Evolutionary conservation across 2,888 invertebrate species (phyloP), one percentile per base, ranked within the genome.

Genomic region (Tetheella fluctuosa): DNA sequence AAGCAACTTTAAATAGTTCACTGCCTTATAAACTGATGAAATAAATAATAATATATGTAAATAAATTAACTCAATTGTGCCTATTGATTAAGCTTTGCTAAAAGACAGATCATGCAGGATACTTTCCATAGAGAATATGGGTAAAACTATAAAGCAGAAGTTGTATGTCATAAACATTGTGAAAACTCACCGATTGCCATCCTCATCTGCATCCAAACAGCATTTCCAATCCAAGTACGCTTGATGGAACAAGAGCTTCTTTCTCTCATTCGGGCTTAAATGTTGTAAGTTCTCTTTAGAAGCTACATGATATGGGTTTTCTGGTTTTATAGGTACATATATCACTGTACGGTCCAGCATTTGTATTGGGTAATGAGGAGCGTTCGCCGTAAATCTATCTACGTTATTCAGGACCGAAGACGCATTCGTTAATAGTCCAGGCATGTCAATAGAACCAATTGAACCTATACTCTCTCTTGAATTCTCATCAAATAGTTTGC

Each of bases 221-320:
- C 66, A 67, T 52, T 83, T 84, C 71, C 75, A 85, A 65, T 90
- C 91, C 0, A 80, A 74, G 8, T 74, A 69, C 0, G 83, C 80
- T 67, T 90, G 91, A n/a, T 83, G 77, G 7, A 74, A 59, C 1
- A 85, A 15, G 23, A 90, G 54, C n/a, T 81, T 84, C 0, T 64
- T 70, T 1, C 71, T 64, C 2, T 77, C 76, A 2, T 57, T 68
- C 0, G 8, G 60, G 0, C 65, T 56, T 4, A 84, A 62, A 17
- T 60, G 37, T 15, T 71, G 69, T 39, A 88, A 64, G 30, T 81
- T 77, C 1, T 85, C 80, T 0, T 65, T 73, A 0, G 79, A 74
- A 0, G 84, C 82, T 58, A 85, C 74, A 62, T 86, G 85, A 55
- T 89, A 84, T 0, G 73, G 62, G 37, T 85, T 85, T 54, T 84